phyloP scores from a whole-genome alignment of 2,113 vertebrate species.

The Campylorhamphus procurvoides region DNA sequence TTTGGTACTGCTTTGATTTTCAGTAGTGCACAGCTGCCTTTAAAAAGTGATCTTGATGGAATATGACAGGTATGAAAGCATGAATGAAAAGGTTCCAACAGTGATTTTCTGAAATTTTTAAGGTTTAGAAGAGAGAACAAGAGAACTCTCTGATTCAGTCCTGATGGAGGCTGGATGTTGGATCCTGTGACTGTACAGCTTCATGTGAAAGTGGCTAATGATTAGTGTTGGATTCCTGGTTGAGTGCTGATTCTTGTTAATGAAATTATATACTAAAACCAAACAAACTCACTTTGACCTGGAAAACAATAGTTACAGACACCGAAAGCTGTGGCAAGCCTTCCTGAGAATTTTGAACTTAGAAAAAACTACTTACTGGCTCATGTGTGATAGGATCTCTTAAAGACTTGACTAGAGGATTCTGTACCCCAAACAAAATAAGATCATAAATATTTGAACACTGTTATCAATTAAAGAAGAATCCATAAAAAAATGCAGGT shows the following conservation, averaged over 20 bases:
- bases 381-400: background rate
- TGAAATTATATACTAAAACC: background rate
- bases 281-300: background rate
- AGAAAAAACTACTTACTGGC: background rate
- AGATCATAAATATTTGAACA: background rate
- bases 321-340: background rate
- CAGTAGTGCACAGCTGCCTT: background rate
- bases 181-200: background rate
- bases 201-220: background rate
- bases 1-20: background rate
- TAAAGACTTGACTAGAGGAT: background rate
- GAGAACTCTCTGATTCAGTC: background rate
- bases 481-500: background rate
- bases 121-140: background rate
- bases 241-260: background rate
- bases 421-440: background rate
- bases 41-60: constrained; percentile 28
- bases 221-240: background rate
- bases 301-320: background rate
- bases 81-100: background rate
- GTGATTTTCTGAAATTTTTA: constrained; percentile 28
- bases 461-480: background rate
- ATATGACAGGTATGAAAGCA: constrained; percentile 27
- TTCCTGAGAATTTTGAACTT: background rate
- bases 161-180: background rate